phyloP scores from a whole-genome alignment of 2,797 vertebrate species.

The Siniperca undulata region DNA sequence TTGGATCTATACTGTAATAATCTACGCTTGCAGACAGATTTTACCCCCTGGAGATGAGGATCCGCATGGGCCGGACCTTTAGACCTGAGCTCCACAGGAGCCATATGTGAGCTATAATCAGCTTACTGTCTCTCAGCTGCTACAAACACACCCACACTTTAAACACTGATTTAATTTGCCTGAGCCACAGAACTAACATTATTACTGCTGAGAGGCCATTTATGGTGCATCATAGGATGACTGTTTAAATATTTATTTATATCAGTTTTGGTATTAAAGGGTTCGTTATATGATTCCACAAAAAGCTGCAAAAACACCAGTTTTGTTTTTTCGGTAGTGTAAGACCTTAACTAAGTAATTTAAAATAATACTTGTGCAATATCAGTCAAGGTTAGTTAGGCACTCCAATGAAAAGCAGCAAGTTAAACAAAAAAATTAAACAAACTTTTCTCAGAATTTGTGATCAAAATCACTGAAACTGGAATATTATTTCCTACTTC shows the following conservation, averaged over 20 bases:
- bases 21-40: constrained; percentile 14
- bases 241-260: constrained; percentile 1
- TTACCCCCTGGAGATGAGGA: constrained; percentile 32
- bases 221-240: constrained; percentile 3
- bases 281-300: background rate
- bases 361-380: background rate
- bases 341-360: background rate
- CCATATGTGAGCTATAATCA: constrained; percentile 77
- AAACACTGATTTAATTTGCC: constrained; percentile 41
- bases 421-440: background rate
- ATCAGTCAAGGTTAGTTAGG: background rate
- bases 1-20: constrained; percentile 15
- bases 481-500: background rate
- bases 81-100: constrained; percentile 50
- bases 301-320: background rate
- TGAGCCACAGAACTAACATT: constrained; percentile 23
- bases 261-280: background rate
- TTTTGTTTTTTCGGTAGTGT: background rate
- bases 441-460: too few relatives aligned
- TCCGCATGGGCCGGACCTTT: constrained; percentile 40
- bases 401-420: background rate
- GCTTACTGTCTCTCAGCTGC: constrained; percentile 72
- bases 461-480: too few relatives aligned
- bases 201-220: constrained; percentile 21
- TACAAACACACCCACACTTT: constrained; percentile 42